Evolutionary conservation across 1,140 invertebrate species (phyloP).

Genomic region (Anthonomus grandis): DNA sequence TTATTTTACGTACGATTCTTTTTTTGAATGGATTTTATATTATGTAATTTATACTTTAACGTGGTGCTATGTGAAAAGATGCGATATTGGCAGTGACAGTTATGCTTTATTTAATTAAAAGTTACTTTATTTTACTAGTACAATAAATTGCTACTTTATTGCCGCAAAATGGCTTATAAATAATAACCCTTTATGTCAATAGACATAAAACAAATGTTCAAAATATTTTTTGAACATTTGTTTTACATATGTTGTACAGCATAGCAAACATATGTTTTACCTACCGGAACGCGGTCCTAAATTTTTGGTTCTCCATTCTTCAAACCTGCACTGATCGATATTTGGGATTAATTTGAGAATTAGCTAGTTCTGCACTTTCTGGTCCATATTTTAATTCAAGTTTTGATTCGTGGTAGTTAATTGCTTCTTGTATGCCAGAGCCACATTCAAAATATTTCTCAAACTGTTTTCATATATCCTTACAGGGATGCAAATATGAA

Average conservation of each 20-base stretch:
- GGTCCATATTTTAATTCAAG: neutral
- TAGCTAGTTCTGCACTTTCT: neutral
- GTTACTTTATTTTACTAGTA: too few species aligned
- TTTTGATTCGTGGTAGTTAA: conserved; percentile 4
- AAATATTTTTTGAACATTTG: neutral
- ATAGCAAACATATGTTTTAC: too few species aligned
- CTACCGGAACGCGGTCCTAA: neutral
- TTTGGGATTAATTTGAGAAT: neutral
- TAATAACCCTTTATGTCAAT: neutral
- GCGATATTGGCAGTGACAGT: too few species aligned
- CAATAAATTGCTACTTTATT: too few species aligned
- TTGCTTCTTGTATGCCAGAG: neutral
- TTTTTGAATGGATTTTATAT: too few species aligned
- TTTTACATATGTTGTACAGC: neutral
- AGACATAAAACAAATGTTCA: neutral
- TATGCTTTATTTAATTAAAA: too few species aligned
- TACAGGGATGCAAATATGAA: neutral
- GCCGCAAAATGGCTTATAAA: too few species aligned
- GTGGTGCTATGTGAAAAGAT: too few species aligned
- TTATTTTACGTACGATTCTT: too few species aligned
- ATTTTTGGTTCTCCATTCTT: too few species aligned
- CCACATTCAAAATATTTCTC: conserved; percentile 1
- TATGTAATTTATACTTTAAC: too few species aligned
- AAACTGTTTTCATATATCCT: neutral
- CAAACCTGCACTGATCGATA: conserved; percentile 3